Conservation (phyloP, 2,888 invertebrate species). For the Baccha elongata region DNA sequence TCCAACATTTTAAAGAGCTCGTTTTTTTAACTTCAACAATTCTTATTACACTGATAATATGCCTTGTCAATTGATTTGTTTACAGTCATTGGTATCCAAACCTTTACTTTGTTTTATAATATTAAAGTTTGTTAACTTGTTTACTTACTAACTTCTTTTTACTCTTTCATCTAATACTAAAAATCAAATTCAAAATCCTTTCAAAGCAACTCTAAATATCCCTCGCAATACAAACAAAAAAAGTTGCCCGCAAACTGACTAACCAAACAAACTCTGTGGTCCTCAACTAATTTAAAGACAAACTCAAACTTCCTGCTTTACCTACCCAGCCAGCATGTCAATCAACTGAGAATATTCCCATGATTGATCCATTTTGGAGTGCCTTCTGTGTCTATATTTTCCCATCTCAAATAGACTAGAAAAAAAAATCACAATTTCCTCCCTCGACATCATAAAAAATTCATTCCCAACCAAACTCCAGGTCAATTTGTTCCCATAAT, state of each 20-base stretch:
- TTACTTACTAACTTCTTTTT: no score
- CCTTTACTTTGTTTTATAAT: no score
- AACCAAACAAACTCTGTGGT: constrained; percentile 19
- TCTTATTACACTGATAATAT: no score
- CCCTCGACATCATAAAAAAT: constrained; percentile 53
- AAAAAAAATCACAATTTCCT: constrained; percentile 12
- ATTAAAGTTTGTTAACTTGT: no score
- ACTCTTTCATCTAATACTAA: no score
- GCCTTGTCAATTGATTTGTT: no score
- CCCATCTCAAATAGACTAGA: constrained; percentile 60
- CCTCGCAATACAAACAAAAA: not conserved
- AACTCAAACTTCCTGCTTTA: constrained; percentile 34
- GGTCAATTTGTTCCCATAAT: constrained; percentile 71
- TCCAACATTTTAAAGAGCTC: not conserved
- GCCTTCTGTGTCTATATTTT: constrained; percentile 69
- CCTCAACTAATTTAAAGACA: constrained; percentile 46
- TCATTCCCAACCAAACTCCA: constrained; percentile 66
- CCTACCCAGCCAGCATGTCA: constrained; percentile 47
- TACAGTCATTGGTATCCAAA: no score
- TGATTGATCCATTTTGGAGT: constrained; percentile 71
- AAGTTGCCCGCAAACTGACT: not conserved
- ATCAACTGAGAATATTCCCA: constrained; percentile 62
- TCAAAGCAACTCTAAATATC: no score
- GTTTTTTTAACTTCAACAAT: no score
- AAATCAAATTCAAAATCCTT: no score